Evolutionary conservation across 2,888 invertebrate species (phyloP), one percentile per base, ranked within the genome.

Genomic region (Coecobrya sp.): DNA sequence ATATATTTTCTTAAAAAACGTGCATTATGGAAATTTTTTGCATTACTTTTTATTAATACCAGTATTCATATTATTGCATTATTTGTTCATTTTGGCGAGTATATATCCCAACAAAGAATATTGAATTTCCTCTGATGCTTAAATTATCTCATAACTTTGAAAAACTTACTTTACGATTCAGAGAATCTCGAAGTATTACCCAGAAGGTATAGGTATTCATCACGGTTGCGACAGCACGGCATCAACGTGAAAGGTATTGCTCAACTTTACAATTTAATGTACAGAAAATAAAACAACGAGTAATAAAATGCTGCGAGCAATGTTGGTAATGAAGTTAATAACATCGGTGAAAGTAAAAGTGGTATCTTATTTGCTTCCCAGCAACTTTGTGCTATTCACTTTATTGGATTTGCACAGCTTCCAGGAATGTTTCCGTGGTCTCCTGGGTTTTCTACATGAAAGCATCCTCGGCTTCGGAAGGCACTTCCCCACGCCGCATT

Each of bases 261-360:
- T 62, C 62, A 62, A 76, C 76, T 87, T 59, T 87, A 87, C 87
- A 87, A 42, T 59, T 79, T 87, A 87, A 87, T 87, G 87, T 87
- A 87, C 87, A 87, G 2, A 42, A n/a, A 36, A 76, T 16, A 45
- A 49, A 76, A 22, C 16, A 68, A 27, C 30, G 16, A 3, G 55
- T 10, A 84, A 36, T 27, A 36, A 65, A 30, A 27, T n/a, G 13
- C 19, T 27, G 16, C 30, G 0, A 45, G 16, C 19, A 62, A 25
- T 36, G 49, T 0, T 25, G 7, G 13, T 59, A 59, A 62, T 62
- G 16, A 62, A 62, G 27, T 25, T 62, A 27, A 62, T 25, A 62
- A 62, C 10, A 62, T 2, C 13, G 4, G 27, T 5, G 16, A 62
- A 25, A 62, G 10, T 62, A 62, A 62, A 4, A 25, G n/a, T n/a